Conservation (phyloP, 2,797 vertebrate species). For the Tolypeutes matacus region DNA sequence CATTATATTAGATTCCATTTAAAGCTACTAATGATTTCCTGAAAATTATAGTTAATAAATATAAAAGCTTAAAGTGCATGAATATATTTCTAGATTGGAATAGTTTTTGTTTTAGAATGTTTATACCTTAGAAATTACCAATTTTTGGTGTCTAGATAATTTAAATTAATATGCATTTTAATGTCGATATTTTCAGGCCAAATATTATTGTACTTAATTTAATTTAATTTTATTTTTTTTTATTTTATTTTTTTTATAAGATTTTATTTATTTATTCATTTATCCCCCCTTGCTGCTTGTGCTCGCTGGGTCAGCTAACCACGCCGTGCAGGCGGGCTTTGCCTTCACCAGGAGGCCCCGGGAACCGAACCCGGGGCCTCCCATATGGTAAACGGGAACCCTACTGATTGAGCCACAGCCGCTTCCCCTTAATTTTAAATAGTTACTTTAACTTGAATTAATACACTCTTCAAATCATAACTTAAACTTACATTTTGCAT, state of each 20-base stretch:
- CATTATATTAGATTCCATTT: background rate
- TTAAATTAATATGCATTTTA: background rate
- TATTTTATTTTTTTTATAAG: too few species aligned
- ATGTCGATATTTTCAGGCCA: background rate
- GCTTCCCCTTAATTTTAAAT: background rate
- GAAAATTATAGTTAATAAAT: background rate
- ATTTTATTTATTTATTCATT: too few species aligned
- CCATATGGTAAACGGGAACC: too few species aligned
- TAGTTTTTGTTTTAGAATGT: constrained; percentile 37
- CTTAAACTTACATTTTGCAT: background rate
- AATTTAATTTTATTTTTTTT: too few species aligned
- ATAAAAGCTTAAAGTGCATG: background rate
- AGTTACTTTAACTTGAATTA: too few species aligned
- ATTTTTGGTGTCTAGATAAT: background rate
- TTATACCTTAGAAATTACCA: background rate
- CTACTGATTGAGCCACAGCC: too few species aligned
- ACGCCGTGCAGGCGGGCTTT: too few species aligned
- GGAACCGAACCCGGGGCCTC: too few species aligned
- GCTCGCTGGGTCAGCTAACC: too few species aligned
- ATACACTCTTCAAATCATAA: background rate
- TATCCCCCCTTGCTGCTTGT: too few species aligned
- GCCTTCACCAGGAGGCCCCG: too few species aligned
- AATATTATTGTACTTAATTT: background rate
- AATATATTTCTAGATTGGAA: background rate
- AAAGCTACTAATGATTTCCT: background rate